Evolutionary conservation across 2,113 vertebrate genomes (phyloP), one percentile per base, ranked within the genome.

Genomic region (Cygnus atratus): DNA sequence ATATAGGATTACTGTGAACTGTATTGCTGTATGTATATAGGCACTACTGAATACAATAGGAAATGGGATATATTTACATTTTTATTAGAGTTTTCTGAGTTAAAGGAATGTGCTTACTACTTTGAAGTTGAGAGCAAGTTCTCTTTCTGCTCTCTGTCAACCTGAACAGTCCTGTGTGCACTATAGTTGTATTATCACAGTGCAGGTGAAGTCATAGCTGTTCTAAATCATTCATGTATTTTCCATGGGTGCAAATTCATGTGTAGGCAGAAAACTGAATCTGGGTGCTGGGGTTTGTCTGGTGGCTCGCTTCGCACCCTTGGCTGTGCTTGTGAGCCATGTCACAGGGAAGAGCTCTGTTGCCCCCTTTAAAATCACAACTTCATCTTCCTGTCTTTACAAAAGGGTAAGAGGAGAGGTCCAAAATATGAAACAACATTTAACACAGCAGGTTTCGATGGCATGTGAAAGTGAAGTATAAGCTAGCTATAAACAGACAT

Each of bases 1-100:
- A 7, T 19, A 24, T 65, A 84, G 87, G 10, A 33, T 54, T 87
- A 25, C 63, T 80, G 57, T 68, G 57, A 90, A 85, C 44, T 78
- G 39, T 44, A 55, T 14, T 7, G 1, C 48, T 85, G 26, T n/a
- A 79, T 18, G 26, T 68, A 75, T 84, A 87, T 16, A 90, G 65
- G 52, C 39, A 84, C 59, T 92, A 76, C 54, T 33, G 81, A 95
- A 91, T 76, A 95, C 78, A 93, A 79, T 76, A 82, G 84, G 67
- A 95, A 94, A 82, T 75, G 59, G 43, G 54, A 68, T 84, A 78
- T 78, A 89, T 87, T 93, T 96, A 75, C 61, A 78, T 91, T 92
- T 95, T 92, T 87, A 84, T 84, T 72, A 89, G 66, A 79, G 28
- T 91, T 94, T 94, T 68, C 86, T 73, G 65, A 72, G 41, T 55